phyloP scores from a whole-genome alignment of 2,113 vertebrate species.

The Podarcis muralis region DNA sequence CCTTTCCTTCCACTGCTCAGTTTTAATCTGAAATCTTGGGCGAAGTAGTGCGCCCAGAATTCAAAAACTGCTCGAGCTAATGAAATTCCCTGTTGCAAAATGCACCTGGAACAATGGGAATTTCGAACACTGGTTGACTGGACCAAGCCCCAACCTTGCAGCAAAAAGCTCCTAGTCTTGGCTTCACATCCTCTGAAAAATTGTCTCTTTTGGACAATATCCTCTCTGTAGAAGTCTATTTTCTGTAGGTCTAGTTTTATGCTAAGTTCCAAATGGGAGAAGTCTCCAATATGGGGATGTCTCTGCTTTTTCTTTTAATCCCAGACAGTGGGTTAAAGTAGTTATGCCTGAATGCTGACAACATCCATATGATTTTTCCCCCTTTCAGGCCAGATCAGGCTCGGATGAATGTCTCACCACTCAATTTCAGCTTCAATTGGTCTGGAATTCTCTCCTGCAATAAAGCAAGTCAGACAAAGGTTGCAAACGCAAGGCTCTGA shows the following conservation, averaged over 20 bases:
- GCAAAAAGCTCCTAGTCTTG: background rate
- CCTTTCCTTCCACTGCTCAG: background rate
- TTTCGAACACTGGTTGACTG: background rate
- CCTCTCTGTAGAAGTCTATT: background rate
- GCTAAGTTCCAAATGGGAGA: background rate
- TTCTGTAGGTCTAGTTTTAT: background rate
- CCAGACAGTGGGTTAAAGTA: background rate
- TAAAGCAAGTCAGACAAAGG: background rate
- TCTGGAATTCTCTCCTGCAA: background rate
- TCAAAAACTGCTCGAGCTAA: too few species aligned
- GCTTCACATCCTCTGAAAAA: background rate
- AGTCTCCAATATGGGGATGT: background rate
- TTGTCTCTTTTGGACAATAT: background rate
- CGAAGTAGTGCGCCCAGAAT: too few species aligned
- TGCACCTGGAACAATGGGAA: too few species aligned
- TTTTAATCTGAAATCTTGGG: too few species aligned
- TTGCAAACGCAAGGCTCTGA: background rate
- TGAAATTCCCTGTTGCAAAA: too few species aligned
- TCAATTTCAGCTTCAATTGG: background rate
- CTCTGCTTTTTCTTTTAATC: background rate
- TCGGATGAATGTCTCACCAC: background rate
- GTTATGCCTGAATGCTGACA: background rate
- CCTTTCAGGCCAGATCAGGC: background rate
- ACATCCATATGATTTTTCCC: background rate
- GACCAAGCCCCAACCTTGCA: background rate